A percentile compares a stretch with the other conserved stretches of the same genome.
Evolutionary conservation across 2,113 vertebrate genomes (phyloP).

Genomic region (Glaucidium brasilianum): DNA sequence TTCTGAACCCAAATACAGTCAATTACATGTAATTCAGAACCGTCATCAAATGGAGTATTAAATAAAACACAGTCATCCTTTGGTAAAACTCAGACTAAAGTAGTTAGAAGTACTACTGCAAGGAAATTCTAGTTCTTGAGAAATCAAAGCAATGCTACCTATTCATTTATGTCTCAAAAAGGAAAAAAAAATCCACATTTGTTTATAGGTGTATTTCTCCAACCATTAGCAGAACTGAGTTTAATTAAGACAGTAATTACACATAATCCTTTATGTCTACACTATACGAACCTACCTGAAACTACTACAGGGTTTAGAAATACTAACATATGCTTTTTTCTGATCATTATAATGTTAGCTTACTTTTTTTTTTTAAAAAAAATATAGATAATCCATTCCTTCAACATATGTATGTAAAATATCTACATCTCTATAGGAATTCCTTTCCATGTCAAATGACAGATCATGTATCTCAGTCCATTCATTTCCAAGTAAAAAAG

Average conservation of each 20-base stretch:
- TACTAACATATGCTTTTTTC: not conserved
- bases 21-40: not conserved
- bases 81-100: not conserved
- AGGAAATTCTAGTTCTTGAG: not conserved
- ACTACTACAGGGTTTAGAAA: not conserved
- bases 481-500: not conserved
- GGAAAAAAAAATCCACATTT: not conserved
- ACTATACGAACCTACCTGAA: not conserved
- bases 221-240: not conserved
- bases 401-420: not conserved
- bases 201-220: not conserved
- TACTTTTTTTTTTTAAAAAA: not conserved
- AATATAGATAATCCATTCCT: not conserved
- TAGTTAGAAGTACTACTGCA: not conserved
- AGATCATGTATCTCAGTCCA: not conserved
- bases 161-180: not conserved
- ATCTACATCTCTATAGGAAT: not conserved
- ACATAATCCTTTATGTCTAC: not conserved
- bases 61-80: not conserved
- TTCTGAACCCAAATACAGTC: not conserved
- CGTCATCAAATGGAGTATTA: not conserved
- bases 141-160: not conserved
- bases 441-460: not conserved
- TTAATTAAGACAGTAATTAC: not conserved
- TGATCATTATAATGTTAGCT: not conserved